Conservation (phyloP, 2,113 vertebrate species). For the human (Homo sapiens) region GRCh38 chr2:54339001-54339500, state of each 20-base stretch:
- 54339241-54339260: background rate
- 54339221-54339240: background rate
- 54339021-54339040: too few relatives aligned
- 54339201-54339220: constrained; percentile 20
- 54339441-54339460: background rate
- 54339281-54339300: constrained; percentile 44
- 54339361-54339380: background rate
- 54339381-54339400: constrained; percentile 5
- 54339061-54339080: too few relatives aligned
- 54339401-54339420: background rate
- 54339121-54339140: too few relatives aligned
- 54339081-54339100: too few relatives aligned
- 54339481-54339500: background rate
- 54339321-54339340: background rate
- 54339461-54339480: background rate
- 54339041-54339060: too few relatives aligned
- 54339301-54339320: background rate
- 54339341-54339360: background rate
- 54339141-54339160: too few relatives aligned
- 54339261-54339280: background rate
- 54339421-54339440: background rate
- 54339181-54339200: constrained; percentile 7
- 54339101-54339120: too few relatives aligned
- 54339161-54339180: too few relatives aligned
- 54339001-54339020: too few relatives aligned